These are phyloP conservation scores for Drosophila orena DNA, from an alignment of 1,140 invertebrate species.

Conservation along the genomic window DNA sequence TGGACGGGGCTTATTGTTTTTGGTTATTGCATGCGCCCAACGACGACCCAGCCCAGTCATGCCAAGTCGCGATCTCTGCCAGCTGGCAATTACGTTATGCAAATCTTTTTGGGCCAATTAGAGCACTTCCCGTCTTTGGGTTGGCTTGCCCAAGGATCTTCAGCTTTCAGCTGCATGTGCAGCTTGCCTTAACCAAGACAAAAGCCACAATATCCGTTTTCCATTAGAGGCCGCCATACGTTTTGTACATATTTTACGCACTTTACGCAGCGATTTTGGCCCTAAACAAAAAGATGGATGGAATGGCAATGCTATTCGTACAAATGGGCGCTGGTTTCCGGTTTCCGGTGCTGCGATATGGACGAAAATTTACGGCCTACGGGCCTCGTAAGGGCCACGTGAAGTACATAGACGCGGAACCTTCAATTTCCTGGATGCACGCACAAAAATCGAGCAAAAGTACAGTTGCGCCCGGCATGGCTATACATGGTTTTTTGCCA, in stretches of 20 bases:
- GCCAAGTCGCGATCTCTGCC: slow-evolving; percentile 38
- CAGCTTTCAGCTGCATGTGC: neutral
- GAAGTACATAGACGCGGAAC: slow-evolving; percentile 13
- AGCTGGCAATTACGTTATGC: slow-evolving; percentile 65
- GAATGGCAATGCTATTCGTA: slow-evolving; percentile 44
- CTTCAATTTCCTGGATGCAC: slow-evolving; percentile 57
- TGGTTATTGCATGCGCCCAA: slow-evolving; percentile 68
- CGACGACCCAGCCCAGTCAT: slow-evolving; percentile 25
- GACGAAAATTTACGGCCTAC: slow-evolving; percentile 66
- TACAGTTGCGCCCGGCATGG: slow-evolving; percentile 63
- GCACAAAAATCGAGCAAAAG: slow-evolving; percentile 59
- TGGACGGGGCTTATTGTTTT: slow-evolving; percentile 71
- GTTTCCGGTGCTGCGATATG: slow-evolving; percentile 63
- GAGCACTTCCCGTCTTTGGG: slow-evolving; percentile 40
- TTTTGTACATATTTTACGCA: slow-evolving; percentile 72
- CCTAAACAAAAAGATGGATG: slow-evolving; percentile 51
- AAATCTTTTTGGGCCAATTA: slow-evolving; percentile 72
- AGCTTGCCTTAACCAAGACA: slow-evolving; percentile 18
- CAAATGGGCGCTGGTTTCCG: slow-evolving; percentile 79
- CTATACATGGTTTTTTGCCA: slow-evolving; percentile 12
- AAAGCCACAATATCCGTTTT: slow-evolving; percentile 79
- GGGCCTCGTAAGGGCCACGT: neutral
- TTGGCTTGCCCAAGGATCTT: neutral
- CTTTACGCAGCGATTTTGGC: slow-evolving; percentile 62
- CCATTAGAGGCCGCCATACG: slow-evolving; percentile 57